Evolutionary conservation across 2,797 vertebrate genomes (phyloP), one percentile per base, ranked within the genome.

Genomic region (Pipistrellus pygmaeus): DNA sequence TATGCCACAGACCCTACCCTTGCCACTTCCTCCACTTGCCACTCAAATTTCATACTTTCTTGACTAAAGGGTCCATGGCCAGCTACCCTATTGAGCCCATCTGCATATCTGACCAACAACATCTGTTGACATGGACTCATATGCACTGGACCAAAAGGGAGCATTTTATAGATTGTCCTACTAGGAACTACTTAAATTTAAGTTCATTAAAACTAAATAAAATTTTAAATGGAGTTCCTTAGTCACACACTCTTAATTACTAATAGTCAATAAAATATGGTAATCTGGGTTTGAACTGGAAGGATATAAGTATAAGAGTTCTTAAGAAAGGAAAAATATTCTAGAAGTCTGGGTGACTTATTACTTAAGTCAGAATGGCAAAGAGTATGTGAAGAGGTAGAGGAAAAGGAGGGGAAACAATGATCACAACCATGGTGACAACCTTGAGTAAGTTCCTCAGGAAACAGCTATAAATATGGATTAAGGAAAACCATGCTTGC

Each of bases 231-330:
- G 21, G 35, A 81, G 11, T 64, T 81, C 23, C 35, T 92, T 21
- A 48, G 21, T 86, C n/a, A 82, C 8, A 89, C 32, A 76, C 30
- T 51, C 14, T 83, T 86, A 86, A 96, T 89, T 94, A 77, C 76
- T 41, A 53, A 86, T 55, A 82, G 30, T 81, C 66, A 80, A 32
- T 89, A 88, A 87, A 95, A 89, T 91, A 88, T 68, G 48, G 3
- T 68, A 88, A 81, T 55, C 62, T 76, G 5, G 23, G 10, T 30
- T 10, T 76, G 27, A 94, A 64, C 23, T 71, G 27, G 44, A 88
- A 84, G 13, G 32, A 21, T 13, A 32, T 53, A 60, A 71, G 12
- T 64, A 18, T 81, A 55, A 86, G 21, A 94, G 46, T 12, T 44
- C 68, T 10, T 81, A 8, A 75, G 21, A 88, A 91, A 64, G 14